Evolutionary conservation across 2,113 vertebrate species (phyloP).

Genomic region (Dasyurus viverrinus): DNA sequence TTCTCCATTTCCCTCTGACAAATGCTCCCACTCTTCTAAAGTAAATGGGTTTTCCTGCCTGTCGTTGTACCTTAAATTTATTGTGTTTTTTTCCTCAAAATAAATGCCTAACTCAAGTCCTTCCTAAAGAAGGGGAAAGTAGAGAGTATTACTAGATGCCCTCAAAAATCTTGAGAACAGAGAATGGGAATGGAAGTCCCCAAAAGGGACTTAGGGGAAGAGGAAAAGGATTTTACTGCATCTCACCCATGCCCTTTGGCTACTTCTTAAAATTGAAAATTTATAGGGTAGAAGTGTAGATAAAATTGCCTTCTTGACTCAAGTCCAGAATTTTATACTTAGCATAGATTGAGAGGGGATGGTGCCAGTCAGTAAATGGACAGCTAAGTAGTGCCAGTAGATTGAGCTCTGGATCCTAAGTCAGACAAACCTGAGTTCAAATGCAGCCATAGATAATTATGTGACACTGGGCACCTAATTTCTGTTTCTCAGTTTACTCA

Average conservation of each 20-base stretch:
- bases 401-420: not conserved
- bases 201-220: slow-evolving; percentile 3
- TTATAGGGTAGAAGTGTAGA: slow-evolving; percentile 26
- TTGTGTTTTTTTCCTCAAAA: slow-evolving; percentile 1
- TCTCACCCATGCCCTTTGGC: not conserved
- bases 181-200: slow-evolving; percentile 29
- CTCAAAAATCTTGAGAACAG: slow-evolving; percentile 47
- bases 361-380: not conserved
- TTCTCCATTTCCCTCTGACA: slow-evolving; percentile 23
- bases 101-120: slow-evolving; percentile 31
- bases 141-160: slow-evolving; percentile 10
- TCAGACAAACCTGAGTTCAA: not conserved
- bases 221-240: not conserved
- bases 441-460: not conserved
- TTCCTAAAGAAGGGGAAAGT: slow-evolving; percentile 32
- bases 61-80: slow-evolving; percentile 37
- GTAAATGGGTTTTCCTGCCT: slow-evolving; percentile 48
- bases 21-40: slow-evolving; percentile 56
- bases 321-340: slow-evolving; percentile 25
- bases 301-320: slow-evolving; percentile 35
- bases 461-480: not conserved
- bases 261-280: slow-evolving; percentile 46
- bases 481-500: not conserved
- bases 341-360: slow-evolving; percentile 18
- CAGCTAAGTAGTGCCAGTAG: not conserved